Base-by-base conservation (phyloP, 1,140 invertebrate species). In the Lucilia cuprina region DNA sequence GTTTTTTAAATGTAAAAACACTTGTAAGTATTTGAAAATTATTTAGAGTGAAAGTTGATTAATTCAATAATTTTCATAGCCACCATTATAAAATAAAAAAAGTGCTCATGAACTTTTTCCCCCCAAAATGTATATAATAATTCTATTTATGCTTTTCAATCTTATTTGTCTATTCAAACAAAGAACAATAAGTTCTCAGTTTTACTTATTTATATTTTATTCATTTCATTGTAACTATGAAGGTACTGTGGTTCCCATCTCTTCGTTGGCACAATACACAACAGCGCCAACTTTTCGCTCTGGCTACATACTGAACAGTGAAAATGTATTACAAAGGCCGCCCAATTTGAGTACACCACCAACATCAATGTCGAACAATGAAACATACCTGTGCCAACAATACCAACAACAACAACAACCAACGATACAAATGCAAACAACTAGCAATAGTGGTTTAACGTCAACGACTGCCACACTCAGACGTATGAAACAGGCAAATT, bases 221-320 rank as follows among this genome's bases (percentile, higher is more conserved):
- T n/a, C 25, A 65, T 17, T 35, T 14, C 50, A 70, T 77, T 65
- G 74, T 35, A 77, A 49, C 19, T 55, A 50, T 75, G 17, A 83
- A 90, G 89, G 86, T 74, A 86, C 89, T 7, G 87, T 89, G 84
- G 84, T 90, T 60, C 89, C 89, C 10, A 87, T 89, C 8, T 82
- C 86, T 5, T 89, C 88, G 19, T 82, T 90, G 75, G 85, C 87
- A 7, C 89, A 90, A 41, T 91, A 90, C 78, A 89, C 88, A 5
- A 89, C 87, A 14, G 88, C 88, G 14, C 88, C 89, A 55, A 88
- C 89, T 47, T 86, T 90, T 60, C 87, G 87, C 13, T 85, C 87
- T 7, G 86, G 87, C 14, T 91, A 91, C 47, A 85, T 90, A 41
- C 87, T 91, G 41, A 90, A 87, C 47, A 70, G 88, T 13, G 87